phyloP scores from a whole-genome alignment of 2,797 vertebrate species.

The Gobio occitaniae region DNA sequence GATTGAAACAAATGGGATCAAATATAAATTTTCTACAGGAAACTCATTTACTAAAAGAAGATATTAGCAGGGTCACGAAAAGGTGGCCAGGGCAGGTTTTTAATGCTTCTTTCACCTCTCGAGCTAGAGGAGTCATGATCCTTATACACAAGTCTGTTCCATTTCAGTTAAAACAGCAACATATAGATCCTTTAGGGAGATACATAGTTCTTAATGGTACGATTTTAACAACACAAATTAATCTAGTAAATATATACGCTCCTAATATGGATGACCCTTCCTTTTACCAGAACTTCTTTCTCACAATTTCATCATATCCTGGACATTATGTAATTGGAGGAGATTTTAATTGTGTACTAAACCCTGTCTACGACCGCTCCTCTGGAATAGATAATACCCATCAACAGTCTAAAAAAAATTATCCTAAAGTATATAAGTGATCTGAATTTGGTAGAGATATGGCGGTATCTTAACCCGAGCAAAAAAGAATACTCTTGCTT shows the following conservation, averaged over 20 bases:
- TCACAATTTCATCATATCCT: no score
- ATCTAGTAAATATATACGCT: background rate
- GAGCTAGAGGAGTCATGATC: background rate
- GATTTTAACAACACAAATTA: background rate
- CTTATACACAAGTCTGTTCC: background rate
- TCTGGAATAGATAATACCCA: background rate
- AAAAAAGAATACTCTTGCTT: background rate
- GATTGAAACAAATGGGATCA: background rate
- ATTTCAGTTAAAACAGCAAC: background rate
- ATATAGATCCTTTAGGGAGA: background rate
- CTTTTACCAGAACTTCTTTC: background rate
- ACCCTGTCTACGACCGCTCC: background rate
- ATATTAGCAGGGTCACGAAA: background rate
- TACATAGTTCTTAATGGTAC: slow-evolving; percentile 3
- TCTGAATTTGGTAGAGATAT: background rate
- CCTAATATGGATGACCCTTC: background rate
- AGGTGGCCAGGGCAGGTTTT: background rate
- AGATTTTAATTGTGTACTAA: no score
- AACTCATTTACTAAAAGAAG: background rate
- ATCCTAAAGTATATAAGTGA: background rate
- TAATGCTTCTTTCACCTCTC: background rate
- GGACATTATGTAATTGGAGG: no score
- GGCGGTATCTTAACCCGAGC: background rate
- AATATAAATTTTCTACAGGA: background rate
- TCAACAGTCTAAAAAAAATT: background rate